Base-by-base conservation (phyloP, 2,888 invertebrate species). In the Machimus atricapillus region DNA sequence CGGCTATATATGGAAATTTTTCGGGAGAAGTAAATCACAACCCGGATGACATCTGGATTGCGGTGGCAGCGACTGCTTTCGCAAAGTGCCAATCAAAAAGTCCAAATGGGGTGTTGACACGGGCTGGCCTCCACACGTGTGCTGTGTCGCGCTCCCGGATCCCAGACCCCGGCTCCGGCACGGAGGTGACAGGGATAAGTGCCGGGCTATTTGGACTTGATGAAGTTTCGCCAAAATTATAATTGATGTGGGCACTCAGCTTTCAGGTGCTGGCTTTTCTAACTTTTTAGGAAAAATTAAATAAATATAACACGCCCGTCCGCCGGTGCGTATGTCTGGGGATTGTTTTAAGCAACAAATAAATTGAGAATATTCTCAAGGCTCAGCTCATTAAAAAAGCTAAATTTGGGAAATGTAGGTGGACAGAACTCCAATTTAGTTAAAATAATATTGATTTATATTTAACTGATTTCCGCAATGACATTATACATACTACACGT, bases 1-100 rank as follows among this genome's bases (percentile, higher is more conserved):
- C 52, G 23, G 78, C 78, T 78, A 78, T 43, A 43, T 78, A 78
- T 78, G 78, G 78, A 37, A 78, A 78, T 43, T 78, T 78, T 78
- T 78, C 31, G 81, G 81, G 81, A 56, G 31, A 16, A 37, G 83
- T 83, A 52, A 85, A 74, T 85, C 74, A 46, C 74, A 52, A 74
- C 85, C 74, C 46, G 85, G 85, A 73, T 85, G 85, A 85, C 85
- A 85, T 19, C 46, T 46, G 73, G 37, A 43, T 85, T 74, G 66
- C 74, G 66, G 85, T 79, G 85, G 86, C 86, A 87, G 82, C 86
- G 87, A 81, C 86, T 34, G 77, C 56, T 87, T 86, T 83, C 77
- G 77, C 82, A 87, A 87, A 87, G 46, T 87, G 87, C 86, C 87
- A 87, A 83, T 87, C 87, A 87, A 87, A 87, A 81, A 73, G 76